Conservation (phyloP, 2,888 invertebrate genomes). For the Poecilobothrus nobilitatus region DNA sequence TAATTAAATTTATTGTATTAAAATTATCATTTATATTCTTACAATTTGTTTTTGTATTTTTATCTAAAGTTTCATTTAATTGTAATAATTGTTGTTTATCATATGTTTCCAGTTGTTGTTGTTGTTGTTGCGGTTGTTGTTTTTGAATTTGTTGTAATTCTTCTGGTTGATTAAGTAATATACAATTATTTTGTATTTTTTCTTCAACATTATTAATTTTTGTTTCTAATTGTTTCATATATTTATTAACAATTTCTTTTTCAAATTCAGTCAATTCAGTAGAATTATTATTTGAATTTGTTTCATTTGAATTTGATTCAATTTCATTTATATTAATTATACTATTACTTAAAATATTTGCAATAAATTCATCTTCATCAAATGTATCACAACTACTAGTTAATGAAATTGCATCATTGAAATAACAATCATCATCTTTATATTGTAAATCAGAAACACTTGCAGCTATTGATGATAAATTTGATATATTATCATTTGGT, state of each 20-base stretch:
- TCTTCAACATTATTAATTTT: not conserved
- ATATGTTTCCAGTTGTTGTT: too few relatives aligned
- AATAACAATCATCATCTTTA: not conserved
- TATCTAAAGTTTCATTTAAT: not conserved
- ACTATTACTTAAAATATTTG: constrained; percentile 13
- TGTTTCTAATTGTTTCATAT: constrained; percentile 18
- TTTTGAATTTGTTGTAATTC: too few relatives aligned
- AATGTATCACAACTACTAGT: constrained; percentile 12
- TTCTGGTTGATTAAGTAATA: not conserved
- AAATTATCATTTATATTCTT: not conserved
- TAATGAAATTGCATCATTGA: not conserved
- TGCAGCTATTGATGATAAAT: not conserved
- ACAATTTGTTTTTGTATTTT: not conserved
- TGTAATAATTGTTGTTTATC: not conserved
- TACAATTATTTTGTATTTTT: not conserved
- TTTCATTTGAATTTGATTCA: constrained; percentile 12
- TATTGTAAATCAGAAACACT: not conserved
- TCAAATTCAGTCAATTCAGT: constrained; percentile 24
- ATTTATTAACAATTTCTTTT: constrained; percentile 23
- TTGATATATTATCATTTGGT: not conserved
- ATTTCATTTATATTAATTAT: constrained; percentile 9
- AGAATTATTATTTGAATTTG: constrained; percentile 12
- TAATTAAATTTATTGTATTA: not conserved
- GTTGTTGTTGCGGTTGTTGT: too few relatives aligned
- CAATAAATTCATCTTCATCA: constrained; percentile 22